These are phyloP conservation scores for Stratiolaelaps scimitus DNA, from an alignment of 1,140 invertebrate genomes.

Conservation along the genomic window DNA sequence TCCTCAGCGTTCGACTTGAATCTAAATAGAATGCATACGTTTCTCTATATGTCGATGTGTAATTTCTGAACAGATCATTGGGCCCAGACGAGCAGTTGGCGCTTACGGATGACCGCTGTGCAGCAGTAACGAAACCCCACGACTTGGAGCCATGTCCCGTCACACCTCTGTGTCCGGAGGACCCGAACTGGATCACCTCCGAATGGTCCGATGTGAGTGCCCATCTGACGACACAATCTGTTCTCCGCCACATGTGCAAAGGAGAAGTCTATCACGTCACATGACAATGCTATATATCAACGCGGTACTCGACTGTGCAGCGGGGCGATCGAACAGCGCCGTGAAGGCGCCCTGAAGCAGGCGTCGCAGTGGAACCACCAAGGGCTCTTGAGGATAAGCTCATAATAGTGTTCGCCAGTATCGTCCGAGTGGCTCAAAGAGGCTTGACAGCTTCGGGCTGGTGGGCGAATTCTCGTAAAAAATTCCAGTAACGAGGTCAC, in stretches of 20 bases:
- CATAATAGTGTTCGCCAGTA: no score
- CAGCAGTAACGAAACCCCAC: constrained; percentile 46
- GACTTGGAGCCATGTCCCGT: constrained; percentile 52
- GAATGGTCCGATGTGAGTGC: constrained; percentile 41
- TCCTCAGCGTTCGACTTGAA: no score
- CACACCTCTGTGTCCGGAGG: constrained; percentile 47
- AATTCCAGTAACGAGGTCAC: no score
- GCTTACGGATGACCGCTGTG: constrained; percentile 54
- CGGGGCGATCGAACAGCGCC: constrained; percentile 41
- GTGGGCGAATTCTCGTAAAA: no score
- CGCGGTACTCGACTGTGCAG: constrained; percentile 31
- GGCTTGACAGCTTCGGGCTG: no score
- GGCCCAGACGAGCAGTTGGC: constrained; percentile 53
- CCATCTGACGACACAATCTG: background rate
- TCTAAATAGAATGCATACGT: no score
- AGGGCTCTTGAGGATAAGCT: no score
- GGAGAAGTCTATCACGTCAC: no score
- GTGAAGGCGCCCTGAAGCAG: constrained; percentile 28
- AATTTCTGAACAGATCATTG: constrained; percentile 37
- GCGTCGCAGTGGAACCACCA: background rate
- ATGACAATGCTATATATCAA: no score
- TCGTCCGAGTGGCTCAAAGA: no score
- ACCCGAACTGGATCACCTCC: constrained; percentile 37
- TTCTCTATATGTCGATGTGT: no score
- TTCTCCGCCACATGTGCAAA: no score